phyloP scores from a whole-genome alignment of 2,113 vertebrate species.

The Poeciliopsis turrubarensis region DNA sequence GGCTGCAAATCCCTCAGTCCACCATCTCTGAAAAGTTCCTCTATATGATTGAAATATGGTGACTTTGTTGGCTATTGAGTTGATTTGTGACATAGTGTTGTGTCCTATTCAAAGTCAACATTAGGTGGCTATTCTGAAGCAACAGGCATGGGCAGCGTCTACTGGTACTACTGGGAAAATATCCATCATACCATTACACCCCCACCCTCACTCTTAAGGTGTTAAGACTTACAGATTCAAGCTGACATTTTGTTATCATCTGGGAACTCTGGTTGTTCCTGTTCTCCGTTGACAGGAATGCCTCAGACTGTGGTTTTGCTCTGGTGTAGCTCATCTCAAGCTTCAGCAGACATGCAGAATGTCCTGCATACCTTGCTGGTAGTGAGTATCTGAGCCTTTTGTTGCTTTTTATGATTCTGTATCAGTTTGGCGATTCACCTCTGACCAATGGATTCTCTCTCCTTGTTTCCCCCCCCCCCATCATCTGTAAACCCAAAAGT shows the following conservation, averaged over 20 bases:
- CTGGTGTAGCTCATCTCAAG: too few species aligned
- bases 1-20: too few species aligned
- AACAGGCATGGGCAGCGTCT: background rate
- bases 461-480: background rate
- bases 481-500: background rate
- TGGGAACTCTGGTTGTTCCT: too few species aligned
- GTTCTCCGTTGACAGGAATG: too few species aligned
- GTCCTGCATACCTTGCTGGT: background rate
- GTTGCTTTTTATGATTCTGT: background rate
- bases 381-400: background rate
- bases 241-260: too few species aligned
- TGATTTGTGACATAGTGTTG: background rate
- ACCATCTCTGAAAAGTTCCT: background rate
- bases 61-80: background rate
- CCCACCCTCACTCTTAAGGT: too few species aligned
- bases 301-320: too few species aligned
- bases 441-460: background rate
- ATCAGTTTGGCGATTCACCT: background rate
- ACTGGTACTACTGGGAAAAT: background rate
- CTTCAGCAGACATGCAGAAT: background rate
- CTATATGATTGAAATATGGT: background rate
- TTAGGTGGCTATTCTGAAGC: background rate
- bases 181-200: too few species aligned
- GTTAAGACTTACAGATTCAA: too few species aligned
- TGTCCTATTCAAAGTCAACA: background rate